Percentiles rank a stretch among this genome's conserved stretches.
These are phyloP conservation scores for Crotophaga sulcirostris DNA, from an alignment of 2,113 vertebrate genomes.

Conservation along the genomic window DNA sequence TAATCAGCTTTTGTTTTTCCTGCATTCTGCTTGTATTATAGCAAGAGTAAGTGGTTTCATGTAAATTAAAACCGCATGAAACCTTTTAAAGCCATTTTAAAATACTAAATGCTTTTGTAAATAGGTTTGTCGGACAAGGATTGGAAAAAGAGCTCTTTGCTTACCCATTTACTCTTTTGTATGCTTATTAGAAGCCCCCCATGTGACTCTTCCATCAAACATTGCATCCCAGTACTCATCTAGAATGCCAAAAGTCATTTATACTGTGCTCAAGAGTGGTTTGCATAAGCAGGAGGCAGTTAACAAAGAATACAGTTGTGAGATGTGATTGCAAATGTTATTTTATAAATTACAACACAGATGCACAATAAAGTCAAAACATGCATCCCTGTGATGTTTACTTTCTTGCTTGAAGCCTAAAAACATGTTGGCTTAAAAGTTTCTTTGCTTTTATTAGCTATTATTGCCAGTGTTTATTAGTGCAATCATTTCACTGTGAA, in stretches of 20 bases:
- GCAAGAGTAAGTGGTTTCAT: conserved; percentile 57
- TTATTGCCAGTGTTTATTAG: not conserved
- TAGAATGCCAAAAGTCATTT: conserved; percentile 60
- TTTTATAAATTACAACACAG: conserved; percentile 9
- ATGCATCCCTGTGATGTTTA: not conserved
- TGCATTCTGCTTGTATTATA: conserved; percentile 40
- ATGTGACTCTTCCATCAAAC: conserved; percentile 52
- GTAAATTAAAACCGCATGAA: conserved; percentile 61
- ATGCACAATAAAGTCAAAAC: not conserved
- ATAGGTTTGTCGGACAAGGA: conserved; percentile 57
- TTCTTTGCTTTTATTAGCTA: not conserved
- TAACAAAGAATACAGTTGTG: conserved; percentile 37
- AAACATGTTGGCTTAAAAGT: not conserved
- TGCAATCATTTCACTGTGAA: conserved; percentile 4
- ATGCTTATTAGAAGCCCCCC: conserved; percentile 29
- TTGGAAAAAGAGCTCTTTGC: conserved; percentile 60
- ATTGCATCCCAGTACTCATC: conserved; percentile 50
- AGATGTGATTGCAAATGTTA: not conserved
- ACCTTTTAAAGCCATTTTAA: conserved; percentile 60
- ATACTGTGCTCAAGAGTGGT: conserved; percentile 37
- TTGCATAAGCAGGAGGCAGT: conserved; percentile 48
- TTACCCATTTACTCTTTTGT: conserved; percentile 60
- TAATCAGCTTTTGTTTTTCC: conserved; percentile 67
- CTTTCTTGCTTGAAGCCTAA: not conserved
- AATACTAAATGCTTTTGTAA: conserved; percentile 60